Evolutionary conservation across 2,888 invertebrate species (phyloP), one percentile per base, ranked within the genome.

Genomic region (Synanthedon myopaeformis): DNA sequence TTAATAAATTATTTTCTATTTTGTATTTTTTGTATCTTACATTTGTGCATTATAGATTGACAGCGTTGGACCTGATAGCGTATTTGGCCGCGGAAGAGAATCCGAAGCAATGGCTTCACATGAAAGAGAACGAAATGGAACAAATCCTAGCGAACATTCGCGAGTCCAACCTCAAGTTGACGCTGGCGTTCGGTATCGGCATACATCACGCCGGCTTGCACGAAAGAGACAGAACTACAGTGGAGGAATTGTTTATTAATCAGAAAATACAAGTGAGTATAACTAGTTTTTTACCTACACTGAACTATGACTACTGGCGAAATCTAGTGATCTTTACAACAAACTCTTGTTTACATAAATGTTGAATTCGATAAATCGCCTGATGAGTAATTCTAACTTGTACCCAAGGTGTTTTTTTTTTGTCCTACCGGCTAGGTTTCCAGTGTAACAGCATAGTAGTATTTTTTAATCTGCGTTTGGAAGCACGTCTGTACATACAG

Each of bases 191-290:
- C 82, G 99, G 99, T 2, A 98, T 99, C 61, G 99, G 99, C 1
- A 92, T 99, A 64, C 99, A 99, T 87, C 99, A 99, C 83, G 99
- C 99, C 17, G 99, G 99, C 53, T 85, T 99, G 54, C 94, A 96
- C 63, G 98, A 99, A 61, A 90, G 92, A 56, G 99, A 99, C 77
- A 90, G 99, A 49, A 93, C 91, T 70, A 91, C 93, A 2, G 96
- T 97, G 0, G 99, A 99, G 74, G 96, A 98, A 72, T 84, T 99
- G 51, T 99, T 98, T 79, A 93, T 96, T 41, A 94, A 96, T 78
- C 94, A 96, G 63, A 98, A 97, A 76, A 99, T 99, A 73, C 98
- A 98, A 90, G 93, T 93, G 42, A 54, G 13, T 45, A 14, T 13
- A 45, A n/a, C 3, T 4, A 45, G 2, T 45, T 45, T 45, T 45